Base-by-base conservation (phyloP, 1,140 invertebrate genomes). In the Habropoda laboriosa region DNA sequence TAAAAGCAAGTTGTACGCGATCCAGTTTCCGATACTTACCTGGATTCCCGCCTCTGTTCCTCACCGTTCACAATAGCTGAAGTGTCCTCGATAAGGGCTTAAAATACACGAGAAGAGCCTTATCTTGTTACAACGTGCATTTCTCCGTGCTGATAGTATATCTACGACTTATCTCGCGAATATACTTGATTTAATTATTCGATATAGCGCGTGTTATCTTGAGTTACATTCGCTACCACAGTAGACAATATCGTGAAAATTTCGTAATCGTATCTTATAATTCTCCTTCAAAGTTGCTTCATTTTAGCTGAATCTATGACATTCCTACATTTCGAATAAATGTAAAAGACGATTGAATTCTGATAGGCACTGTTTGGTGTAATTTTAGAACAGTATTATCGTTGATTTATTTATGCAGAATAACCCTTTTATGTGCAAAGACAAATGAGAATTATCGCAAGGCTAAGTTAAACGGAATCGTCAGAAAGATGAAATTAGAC, bases 131-230 rank as follows among this genome's bases (percentile, higher is more conserved):
- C n/a, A 74, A 47, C 71, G 58, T 38, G 32, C 42, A 63, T 47
- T 74, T 74, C 58, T 49, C 38, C 58, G 13, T 10, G 10, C n/a
- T 51, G 57, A 74, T 74, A 49, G 58, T 27, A 13, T n/a, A 61
- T 74, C n/a, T n/a, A n/a, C 71, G 58, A 40, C 30, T 74, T 74
- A 74, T 74, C 71, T 74, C 18, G n/a, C 57, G 71, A 74, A 63
- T 38, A 63, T 32, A 38, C 42, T 61, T 70, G 67, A 70, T 70
- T 49, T 63, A 74, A 63, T 35, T 63, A 49, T 74, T 63, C 71
- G 57, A 74, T 63, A 74, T 32, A 38, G 32, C 24, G 21, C 42
- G n/a, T 32, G n/a, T 63, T 74, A 38, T 63, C 57, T 16, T 38
- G 42, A 21, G 24, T 35, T 40, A 32, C 42, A 21, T 73, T 73